Evolutionary conservation across 2,888 invertebrate species (phyloP).

Genomic region (Apantesis nais): DNA sequence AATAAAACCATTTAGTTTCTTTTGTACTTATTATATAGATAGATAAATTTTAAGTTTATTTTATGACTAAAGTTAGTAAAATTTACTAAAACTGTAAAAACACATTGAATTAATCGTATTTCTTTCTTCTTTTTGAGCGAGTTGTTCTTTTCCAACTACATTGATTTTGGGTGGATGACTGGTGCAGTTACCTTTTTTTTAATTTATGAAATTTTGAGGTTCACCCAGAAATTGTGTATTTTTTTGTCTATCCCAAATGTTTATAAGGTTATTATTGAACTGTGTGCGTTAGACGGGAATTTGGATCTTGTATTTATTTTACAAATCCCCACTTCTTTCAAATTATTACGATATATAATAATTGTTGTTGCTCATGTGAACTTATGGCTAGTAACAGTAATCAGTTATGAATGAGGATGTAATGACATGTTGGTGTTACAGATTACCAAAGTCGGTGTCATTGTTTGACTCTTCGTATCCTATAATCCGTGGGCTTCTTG

Average conservation of each 20-base stretch:
- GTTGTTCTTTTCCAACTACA: no score
- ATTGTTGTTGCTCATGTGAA: neutral
- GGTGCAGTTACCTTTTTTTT: no score
- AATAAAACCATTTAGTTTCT: no score
- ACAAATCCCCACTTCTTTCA: neutral
- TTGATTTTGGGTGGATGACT: no score
- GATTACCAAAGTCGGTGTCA: conserved; percentile 21
- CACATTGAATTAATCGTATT: no score
- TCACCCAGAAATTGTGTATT: neutral
- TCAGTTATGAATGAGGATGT: conserved; percentile 3
- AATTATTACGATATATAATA: neutral
- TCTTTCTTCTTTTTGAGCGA: no score
- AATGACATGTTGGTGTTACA: conserved; percentile 18
- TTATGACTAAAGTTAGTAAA: no score
- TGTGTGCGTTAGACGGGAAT: neutral
- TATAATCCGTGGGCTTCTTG: conserved; percentile 47
- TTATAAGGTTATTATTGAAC: neutral
- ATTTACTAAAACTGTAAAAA: no score
- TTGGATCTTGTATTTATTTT: neutral
- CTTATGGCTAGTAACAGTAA: neutral
- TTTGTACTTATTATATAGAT: no score
- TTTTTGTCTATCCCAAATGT: neutral
- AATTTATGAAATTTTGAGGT: no score
- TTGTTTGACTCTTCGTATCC: conserved; percentile 42
- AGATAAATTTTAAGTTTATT: no score